These are phyloP conservation scores for Sympetrum striolatum DNA, from an alignment of 2,888 invertebrate species.

Conservation along the genomic window DNA sequence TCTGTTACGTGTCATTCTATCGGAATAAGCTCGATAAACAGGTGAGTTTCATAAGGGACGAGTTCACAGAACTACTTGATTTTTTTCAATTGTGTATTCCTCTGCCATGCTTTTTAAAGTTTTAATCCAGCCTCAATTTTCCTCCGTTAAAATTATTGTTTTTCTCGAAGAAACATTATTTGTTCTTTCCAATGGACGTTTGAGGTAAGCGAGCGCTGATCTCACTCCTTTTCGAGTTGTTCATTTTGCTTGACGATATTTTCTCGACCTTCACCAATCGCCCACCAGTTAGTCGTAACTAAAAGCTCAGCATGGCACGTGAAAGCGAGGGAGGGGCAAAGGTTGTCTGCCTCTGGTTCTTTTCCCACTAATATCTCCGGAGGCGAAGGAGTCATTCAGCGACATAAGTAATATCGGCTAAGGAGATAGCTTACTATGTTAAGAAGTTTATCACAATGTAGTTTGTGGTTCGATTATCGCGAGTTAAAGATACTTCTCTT, in stretches of 20 bases:
- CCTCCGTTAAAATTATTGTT: too few species aligned
- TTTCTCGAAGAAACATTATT: too few species aligned
- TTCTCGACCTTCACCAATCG: not conserved
- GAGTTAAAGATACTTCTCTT: not conserved
- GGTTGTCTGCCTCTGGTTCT: not conserved
- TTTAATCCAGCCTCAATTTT: too few species aligned
- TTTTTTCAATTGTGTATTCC: too few species aligned
- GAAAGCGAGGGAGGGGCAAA: slow-evolving; percentile 14
- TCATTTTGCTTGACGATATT: not conserved
- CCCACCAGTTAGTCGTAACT: not conserved
- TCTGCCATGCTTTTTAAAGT: too few species aligned
- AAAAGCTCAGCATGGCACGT: not conserved
- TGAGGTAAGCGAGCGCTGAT: not conserved
- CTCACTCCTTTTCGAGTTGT: not conserved
- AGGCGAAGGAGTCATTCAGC: not conserved
- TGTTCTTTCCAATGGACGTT: not conserved
- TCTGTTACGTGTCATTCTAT: not conserved
- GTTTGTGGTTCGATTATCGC: not conserved
- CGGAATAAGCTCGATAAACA: slow-evolving; percentile 14
- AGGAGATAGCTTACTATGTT: slow-evolving; percentile 8
- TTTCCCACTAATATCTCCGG: not conserved
- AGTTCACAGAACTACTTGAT: not conserved
- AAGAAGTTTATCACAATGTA: not conserved
- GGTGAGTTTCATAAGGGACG: slow-evolving; percentile 1
- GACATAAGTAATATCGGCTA: not conserved